These are phyloP conservation scores for Hippolais icterina DNA, from an alignment of 2,113 vertebrate species.

Conservation along the genomic window DNA sequence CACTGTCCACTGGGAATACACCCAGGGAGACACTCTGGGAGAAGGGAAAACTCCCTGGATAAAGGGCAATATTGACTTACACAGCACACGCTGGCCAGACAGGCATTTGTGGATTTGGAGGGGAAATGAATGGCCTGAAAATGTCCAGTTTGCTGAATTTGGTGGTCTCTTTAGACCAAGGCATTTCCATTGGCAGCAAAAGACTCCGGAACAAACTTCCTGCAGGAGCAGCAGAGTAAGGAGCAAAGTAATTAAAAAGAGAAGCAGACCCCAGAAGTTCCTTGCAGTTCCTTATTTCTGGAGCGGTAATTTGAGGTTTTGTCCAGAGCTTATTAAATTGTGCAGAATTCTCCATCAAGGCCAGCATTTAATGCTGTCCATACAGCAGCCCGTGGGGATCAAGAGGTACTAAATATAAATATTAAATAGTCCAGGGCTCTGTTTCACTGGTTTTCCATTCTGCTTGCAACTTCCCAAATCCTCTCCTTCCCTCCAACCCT, in stretches of 20 bases:
- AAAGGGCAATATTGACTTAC: neutral
- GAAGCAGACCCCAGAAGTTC: constrained; percentile 16
- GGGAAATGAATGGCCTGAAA: neutral
- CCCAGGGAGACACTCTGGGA: neutral
- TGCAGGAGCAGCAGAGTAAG: neutral
- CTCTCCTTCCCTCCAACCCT: neutral
- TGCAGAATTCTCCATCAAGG: neutral
- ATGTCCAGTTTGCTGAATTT: neutral
- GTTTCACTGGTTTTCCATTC: neutral
- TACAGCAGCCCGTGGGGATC: neutral
- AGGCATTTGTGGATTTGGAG: neutral
- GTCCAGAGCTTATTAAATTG: constrained; percentile 39
- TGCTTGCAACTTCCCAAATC: neutral
- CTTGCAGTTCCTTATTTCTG: constrained; percentile 17
- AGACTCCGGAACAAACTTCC: constrained; percentile 8
- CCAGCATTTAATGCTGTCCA: neutral
- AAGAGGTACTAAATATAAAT: constrained; percentile 18
- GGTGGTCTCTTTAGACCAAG: neutral
- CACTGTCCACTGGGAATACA: neutral
- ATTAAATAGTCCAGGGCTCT: neutral
- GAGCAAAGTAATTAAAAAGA: constrained; percentile 20
- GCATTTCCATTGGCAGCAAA: constrained; percentile 30
- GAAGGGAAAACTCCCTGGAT: neutral
- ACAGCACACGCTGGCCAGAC: neutral
- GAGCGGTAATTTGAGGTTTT: neutral